These are phyloP conservation scores for Bovichtus variegatus DNA, from an alignment of 2,797 vertebrate genomes.

Conservation along the genomic window DNA sequence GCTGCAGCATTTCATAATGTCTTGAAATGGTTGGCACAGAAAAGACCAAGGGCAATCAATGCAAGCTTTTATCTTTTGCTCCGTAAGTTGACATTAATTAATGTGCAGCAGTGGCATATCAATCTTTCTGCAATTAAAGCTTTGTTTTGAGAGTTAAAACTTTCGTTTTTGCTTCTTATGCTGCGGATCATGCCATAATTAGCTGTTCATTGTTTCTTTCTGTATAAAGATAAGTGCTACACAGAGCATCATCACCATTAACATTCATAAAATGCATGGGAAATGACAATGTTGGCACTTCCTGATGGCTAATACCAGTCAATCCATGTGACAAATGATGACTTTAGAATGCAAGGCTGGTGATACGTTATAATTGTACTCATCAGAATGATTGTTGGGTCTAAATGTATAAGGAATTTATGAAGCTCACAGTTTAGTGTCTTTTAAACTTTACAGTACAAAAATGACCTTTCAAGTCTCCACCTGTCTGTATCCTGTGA, in stretches of 20 bases:
- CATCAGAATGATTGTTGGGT: background rate
- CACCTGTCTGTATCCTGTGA: background rate
- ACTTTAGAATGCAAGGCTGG: constrained; percentile 18
- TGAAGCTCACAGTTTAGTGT: constrained; percentile 1
- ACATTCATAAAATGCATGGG: constrained; percentile 31
- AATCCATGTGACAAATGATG: constrained; percentile 41
- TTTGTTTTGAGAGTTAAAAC: constrained; percentile 61
- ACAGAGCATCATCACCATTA: constrained; percentile 21
- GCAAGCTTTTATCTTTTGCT: constrained; percentile 45
- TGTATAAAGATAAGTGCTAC: constrained; percentile 32
- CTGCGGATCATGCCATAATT: constrained; percentile 53
- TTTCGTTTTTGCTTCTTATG: constrained; percentile 53
- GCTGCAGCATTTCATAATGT: constrained; percentile 39
- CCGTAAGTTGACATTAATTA: constrained; percentile 67
- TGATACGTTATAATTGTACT: constrained; percentile 11
- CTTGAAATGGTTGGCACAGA: constrained; percentile 46
- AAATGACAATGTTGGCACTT: constrained; percentile 48
- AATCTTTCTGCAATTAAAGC: constrained; percentile 60
- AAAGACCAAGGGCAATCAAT: constrained; percentile 51
- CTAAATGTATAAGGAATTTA: background rate
- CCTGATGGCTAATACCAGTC: constrained; percentile 24
- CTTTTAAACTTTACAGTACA: background rate
- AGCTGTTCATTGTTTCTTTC: constrained; percentile 63
- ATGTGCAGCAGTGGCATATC: constrained; percentile 63
- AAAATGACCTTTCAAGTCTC: background rate